Conservation (phyloP, 2,888 invertebrate species). For the Rapana venosa region DNA sequence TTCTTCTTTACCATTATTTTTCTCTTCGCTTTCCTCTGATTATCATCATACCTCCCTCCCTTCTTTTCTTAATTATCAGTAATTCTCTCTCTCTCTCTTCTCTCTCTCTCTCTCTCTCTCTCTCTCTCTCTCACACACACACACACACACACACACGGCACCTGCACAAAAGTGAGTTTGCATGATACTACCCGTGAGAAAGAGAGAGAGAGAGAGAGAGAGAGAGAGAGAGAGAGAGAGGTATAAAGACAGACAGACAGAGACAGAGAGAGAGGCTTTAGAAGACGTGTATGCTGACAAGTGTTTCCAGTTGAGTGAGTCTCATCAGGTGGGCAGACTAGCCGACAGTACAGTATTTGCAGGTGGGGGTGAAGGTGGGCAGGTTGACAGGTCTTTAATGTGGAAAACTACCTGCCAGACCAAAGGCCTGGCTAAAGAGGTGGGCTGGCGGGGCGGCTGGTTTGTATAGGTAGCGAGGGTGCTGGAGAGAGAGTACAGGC, state of each 20-base stretch:
- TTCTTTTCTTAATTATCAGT: neutral
- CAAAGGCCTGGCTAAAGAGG: neutral
- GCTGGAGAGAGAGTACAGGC: too few relatives aligned
- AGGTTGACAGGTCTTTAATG: slow-evolving; percentile 27
- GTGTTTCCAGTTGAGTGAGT: too few relatives aligned
- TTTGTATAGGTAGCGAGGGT: too few relatives aligned
- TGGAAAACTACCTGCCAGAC: slow-evolving; percentile 20
- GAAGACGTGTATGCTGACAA: too few relatives aligned
- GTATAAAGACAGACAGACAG: too few relatives aligned
- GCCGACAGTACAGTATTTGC: too few relatives aligned
- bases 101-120: neutral
- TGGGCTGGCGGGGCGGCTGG: neutral
- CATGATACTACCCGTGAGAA: neutral
- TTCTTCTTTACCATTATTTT: neutral
- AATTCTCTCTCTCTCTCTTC: neutral
- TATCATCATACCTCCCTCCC: neutral
- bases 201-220: too few relatives aligned
- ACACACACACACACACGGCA: too few relatives aligned
- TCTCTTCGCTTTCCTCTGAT: neutral
- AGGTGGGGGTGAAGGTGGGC: neutral
- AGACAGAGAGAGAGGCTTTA: too few relatives aligned
- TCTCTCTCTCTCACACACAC: neutral
- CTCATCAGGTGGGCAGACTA: too few relatives aligned
- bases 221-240: too few relatives aligned
- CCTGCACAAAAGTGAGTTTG: too few relatives aligned